phyloP scores from a whole-genome alignment of 2,113 vertebrate species.

The Micromys minutus region DNA sequence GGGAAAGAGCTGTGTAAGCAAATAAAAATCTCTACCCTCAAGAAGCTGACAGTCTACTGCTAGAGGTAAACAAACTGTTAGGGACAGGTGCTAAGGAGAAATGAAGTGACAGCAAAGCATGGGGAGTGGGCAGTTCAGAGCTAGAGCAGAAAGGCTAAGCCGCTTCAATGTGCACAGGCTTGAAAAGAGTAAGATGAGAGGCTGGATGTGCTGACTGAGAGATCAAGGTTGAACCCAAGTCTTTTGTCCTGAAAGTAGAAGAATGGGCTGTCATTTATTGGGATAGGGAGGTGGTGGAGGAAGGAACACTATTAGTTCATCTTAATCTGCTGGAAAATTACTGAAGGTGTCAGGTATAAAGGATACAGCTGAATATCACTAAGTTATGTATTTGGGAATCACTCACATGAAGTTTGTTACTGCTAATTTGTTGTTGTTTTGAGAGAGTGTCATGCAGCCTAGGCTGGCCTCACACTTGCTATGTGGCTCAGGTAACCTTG shows the following conservation, averaged over 20 bases:
- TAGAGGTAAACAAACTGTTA: background rate
- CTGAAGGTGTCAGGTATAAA: too few relatives aligned
- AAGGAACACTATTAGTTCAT: background rate
- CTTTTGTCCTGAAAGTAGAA: background rate
- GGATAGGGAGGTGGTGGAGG: background rate
- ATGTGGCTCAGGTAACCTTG: background rate
- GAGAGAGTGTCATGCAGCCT: background rate
- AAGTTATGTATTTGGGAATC: background rate
- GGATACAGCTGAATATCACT: too few relatives aligned
- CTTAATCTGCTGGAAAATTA: background rate
- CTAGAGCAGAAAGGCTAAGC: background rate
- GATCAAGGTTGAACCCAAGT: background rate
- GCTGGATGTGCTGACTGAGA: background rate
- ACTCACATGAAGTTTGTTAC: background rate
- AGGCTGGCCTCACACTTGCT: background rate
- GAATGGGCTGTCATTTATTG: background rate
- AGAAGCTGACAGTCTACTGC: background rate
- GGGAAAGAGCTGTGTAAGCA: background rate
- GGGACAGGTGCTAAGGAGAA: constrained; percentile 15
- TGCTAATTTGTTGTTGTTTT: background rate
- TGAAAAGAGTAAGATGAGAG: background rate
- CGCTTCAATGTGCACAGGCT: background rate
- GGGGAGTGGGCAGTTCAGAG: background rate
- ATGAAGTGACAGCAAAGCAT: background rate
- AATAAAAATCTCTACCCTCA: background rate